phyloP scores from a whole-genome alignment of 37 sponge, comb jelly and placozoan genomes.

The Corticium candelabrum region DNA sequence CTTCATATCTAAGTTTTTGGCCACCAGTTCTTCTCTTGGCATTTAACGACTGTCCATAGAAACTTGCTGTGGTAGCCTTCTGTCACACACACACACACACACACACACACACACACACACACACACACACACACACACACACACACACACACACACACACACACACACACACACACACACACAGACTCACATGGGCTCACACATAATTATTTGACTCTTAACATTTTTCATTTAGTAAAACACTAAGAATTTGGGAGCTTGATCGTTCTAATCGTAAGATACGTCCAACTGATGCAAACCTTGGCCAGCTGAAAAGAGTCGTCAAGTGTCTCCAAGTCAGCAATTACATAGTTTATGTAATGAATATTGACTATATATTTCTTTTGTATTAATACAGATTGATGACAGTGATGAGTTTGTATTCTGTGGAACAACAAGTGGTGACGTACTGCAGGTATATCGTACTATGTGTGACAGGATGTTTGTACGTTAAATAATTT shows the following conservation, averaged over 20 bases:
- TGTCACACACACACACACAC: conserved; percentile 5
- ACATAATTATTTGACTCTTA: not conserved
- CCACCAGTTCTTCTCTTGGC: too few species aligned
- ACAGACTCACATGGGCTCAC: too few species aligned
- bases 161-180: conserved; percentile 9
- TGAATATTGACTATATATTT: not conserved
- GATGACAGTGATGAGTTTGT: conserved; percentile 60
- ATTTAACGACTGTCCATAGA: too few species aligned
- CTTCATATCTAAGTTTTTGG: too few species aligned
- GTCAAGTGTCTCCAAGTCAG: conserved; percentile 71
- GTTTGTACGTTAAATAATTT: not conserved
- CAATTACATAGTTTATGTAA: not conserved
- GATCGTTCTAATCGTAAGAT: conserved; percentile 74
- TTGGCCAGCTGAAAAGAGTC: conserved; percentile 86
- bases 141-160: conserved; percentile 2
- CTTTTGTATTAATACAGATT: conserved; percentile 21
- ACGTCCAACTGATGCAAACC: conserved; percentile 77
- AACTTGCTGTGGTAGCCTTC: too few species aligned
- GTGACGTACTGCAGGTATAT: conserved; percentile 73
- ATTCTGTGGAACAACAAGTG: conserved; percentile 92
- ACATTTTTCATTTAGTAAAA: conserved; percentile 43
- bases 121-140: not conserved
- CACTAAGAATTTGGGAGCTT: conserved; percentile 90
- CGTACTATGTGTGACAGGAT: not conserved
- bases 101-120: conserved; percentile 2